Evolutionary conservation across 2,797 vertebrate genomes (phyloP).

Genomic region (Paedocypris micromegethes): DNA sequence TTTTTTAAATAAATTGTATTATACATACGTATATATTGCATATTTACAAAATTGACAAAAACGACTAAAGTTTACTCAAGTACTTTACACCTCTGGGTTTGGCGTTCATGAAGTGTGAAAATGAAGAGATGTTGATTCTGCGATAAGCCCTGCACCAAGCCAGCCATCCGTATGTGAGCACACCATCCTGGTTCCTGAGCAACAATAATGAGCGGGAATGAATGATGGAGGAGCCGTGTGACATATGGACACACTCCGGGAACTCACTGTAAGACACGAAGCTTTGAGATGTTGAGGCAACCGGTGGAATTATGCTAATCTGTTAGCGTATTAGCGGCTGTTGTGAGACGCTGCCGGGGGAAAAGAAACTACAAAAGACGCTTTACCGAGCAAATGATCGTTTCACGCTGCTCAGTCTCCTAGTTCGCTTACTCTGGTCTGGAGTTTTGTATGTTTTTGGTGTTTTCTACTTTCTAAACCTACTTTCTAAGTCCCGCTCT

Average conservation of each 20-base stretch:
- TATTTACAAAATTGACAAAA: too few relatives aligned
- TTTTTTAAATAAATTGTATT: too few relatives aligned
- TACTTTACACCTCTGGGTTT: too few relatives aligned
- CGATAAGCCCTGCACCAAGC: not conserved
- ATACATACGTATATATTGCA: too few relatives aligned
- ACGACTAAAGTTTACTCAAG: too few relatives aligned
- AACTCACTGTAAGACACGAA: conserved; percentile 28
- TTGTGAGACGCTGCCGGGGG: conserved; percentile 19
- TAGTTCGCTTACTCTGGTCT: too few relatives aligned
- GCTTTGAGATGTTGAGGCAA: conserved; percentile 2
- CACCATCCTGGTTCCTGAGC: not conserved
- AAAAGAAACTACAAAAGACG: conserved; percentile 23
- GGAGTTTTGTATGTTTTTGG: too few relatives aligned
- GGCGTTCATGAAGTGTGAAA: too few relatives aligned
- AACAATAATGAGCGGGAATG: conserved; percentile 18
- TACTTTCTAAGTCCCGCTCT: too few relatives aligned
- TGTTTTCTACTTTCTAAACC: too few relatives aligned
- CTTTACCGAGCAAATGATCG: conserved; percentile 13
- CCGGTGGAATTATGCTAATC: conserved; percentile 21
- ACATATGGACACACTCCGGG: conserved; percentile 36
- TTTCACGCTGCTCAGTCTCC: conserved; percentile 11
- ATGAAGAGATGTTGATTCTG: not conserved
- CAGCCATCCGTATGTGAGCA: conserved; percentile 11
- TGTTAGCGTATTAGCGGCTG: conserved; percentile 18
- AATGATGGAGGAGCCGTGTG: conserved; percentile 3